These are phyloP conservation scores for Strix aluco DNA, from an alignment of 2,113 vertebrate species.

Conservation along the genomic window DNA sequence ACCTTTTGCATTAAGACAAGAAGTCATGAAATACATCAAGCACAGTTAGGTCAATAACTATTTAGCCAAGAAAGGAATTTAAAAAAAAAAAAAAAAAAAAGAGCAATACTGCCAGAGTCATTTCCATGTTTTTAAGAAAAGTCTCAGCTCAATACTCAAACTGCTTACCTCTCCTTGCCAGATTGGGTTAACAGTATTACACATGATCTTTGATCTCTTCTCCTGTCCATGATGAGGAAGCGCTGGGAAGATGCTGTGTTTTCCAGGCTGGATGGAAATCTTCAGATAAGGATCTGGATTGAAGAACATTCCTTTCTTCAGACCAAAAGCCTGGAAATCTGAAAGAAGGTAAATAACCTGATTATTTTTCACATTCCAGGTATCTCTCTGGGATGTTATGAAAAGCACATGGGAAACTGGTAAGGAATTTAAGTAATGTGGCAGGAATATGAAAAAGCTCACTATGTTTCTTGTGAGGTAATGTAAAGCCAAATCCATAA, in stretches of 20 bases:
- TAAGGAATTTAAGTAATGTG: background rate
- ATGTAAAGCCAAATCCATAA: background rate
- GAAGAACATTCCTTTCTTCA: constrained; percentile 99
- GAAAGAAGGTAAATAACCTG: background rate
- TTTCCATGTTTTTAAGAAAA: background rate
- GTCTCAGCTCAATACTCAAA: background rate
- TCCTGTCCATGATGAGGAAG: constrained; percentile 97
- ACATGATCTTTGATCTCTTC: constrained; percentile 89
- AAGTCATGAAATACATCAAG: background rate
- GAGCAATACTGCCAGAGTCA: background rate
- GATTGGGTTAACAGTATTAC: constrained; percentile 92
- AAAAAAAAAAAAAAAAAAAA: background rate
- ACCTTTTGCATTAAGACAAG: background rate
- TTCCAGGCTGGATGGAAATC: constrained; percentile 96
- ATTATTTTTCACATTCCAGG: background rate
- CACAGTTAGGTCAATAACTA: background rate
- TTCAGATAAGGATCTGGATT: constrained; percentile 98
- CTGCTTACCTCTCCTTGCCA: constrained; percentile 91
- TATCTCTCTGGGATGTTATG: background rate
- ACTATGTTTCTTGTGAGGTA: background rate
- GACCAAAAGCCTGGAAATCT: constrained; percentile 93
- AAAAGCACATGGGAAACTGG: background rate
- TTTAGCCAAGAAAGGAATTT: background rate
- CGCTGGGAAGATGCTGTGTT: constrained; percentile 95
- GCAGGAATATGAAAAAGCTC: background rate